These are phyloP conservation scores for Elegia similella DNA, from an alignment of 2,888 invertebrate species.

Conservation along the genomic window DNA sequence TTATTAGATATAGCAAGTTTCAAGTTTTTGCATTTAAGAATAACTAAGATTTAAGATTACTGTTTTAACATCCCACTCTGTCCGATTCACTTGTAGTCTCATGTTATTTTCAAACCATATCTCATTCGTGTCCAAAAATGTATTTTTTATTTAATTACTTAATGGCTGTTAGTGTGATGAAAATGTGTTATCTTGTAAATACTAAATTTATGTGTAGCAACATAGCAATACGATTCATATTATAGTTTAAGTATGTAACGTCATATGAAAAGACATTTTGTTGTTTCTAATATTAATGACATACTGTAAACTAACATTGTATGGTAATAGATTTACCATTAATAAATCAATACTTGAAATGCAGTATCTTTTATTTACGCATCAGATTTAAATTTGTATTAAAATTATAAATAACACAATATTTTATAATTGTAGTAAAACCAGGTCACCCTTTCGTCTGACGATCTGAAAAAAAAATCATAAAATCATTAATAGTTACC, in stretches of 20 bases:
- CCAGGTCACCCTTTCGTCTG: neutral
- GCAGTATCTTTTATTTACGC: constrained; percentile 27
- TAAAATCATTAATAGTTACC: too few relatives aligned
- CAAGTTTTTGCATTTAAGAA: neutral
- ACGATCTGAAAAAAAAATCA: neutral
- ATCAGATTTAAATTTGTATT: neutral
- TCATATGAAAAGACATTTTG: constrained; percentile 40
- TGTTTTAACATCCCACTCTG: neutral
- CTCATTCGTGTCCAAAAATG: neutral
- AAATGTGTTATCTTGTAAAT: constrained; percentile 21
- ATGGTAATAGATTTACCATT: constrained; percentile 57
- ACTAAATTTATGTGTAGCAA: constrained; percentile 14
- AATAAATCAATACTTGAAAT: constrained; percentile 34
- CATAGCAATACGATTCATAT: constrained; percentile 6
- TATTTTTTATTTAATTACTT: neutral
- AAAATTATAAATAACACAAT: constrained; percentile 15
- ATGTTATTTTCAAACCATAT: neutral
- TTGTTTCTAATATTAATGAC: constrained; percentile 35
- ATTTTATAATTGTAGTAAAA: constrained; percentile 25
- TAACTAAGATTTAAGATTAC: neutral
- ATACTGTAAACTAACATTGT: constrained; percentile 40
- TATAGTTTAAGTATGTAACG: constrained; percentile 6
- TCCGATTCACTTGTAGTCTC: neutral
- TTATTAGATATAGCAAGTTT: neutral
- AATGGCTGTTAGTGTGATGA: constrained; percentile 19